A percentile compares a stretch with the other conserved stretches of the same genome.
Evolutionary conservation across 1,140 invertebrate genomes (phyloP).

Genomic region (Tetramorium parvispinum): DNA sequence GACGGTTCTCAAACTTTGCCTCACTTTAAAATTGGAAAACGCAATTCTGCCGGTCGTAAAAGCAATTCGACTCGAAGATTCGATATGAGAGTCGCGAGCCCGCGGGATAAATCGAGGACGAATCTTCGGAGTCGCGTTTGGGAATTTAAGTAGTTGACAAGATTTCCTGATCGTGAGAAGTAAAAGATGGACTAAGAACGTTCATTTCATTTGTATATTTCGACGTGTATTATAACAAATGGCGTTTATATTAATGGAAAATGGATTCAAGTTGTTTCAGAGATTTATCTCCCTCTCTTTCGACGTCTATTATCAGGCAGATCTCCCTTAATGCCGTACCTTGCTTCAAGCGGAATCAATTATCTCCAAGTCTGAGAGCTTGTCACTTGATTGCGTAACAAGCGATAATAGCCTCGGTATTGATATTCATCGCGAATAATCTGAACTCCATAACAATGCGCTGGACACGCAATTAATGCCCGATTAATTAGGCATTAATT

Average conservation of each 20-base stretch:
- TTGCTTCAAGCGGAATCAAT: constrained; percentile 13
- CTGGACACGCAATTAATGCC: constrained; percentile 20
- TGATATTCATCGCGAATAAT: constrained; percentile 28
- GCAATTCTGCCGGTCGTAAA: constrained; percentile 22
- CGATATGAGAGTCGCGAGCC: background rate
- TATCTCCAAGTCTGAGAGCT: background rate
- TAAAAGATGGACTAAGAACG: background rate
- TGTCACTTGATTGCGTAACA: constrained; percentile 34
- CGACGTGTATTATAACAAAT: background rate
- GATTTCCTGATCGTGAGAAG: background rate
- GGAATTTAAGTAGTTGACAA: background rate
- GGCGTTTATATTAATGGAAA: background rate
- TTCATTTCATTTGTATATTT: background rate
- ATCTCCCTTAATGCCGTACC: background rate
- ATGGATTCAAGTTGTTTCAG: constrained; percentile 1
- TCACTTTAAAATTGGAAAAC: constrained; percentile 20
- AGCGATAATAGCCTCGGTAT: background rate
- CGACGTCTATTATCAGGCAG: background rate
- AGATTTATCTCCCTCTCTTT: background rate
- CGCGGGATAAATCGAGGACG: background rate
- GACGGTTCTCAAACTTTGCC: background rate
- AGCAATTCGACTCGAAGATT: background rate
- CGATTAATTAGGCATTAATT: constrained; percentile 34
- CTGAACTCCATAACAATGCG: constrained; percentile 10
- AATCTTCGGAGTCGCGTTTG: background rate